A percentile compares a stretch with the other conserved stretches of the same genome.
phyloP scores from a whole-genome alignment of 2,888 invertebrate species.

The Phorcus lineatus region DNA sequence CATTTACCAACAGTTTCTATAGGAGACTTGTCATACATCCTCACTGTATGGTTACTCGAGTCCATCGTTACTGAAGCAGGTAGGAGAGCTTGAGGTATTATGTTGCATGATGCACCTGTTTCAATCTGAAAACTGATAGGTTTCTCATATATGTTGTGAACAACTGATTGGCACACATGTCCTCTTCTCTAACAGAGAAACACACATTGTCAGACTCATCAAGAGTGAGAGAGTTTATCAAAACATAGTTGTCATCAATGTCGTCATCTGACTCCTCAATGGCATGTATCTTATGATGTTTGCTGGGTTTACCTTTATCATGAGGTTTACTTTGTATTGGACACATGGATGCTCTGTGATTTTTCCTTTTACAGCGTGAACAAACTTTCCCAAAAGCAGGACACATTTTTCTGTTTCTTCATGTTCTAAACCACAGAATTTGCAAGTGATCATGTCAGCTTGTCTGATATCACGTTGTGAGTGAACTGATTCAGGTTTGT shows the following conservation, averaged over 20 bases:
- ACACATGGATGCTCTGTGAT: not conserved
- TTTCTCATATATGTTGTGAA: not conserved
- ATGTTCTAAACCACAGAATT: not conserved
- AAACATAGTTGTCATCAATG: not conserved
- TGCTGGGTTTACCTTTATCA: not conserved
- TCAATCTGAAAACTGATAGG: not conserved
- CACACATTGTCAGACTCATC: not conserved
- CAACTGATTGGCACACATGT: too few relatives aligned
- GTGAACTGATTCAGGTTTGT: too few relatives aligned
- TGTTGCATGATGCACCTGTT: not conserved
- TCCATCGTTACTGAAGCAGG: not conserved
- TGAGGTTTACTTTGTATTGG: not conserved
- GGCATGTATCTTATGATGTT: too few relatives aligned
- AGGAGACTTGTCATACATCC: not conserved
- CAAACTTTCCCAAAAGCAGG: not conserved
- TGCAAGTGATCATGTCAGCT: not conserved
- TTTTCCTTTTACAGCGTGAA: not conserved
- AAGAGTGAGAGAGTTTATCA: not conserved
- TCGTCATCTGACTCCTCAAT: too few relatives aligned
- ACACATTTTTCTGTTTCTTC: not conserved
- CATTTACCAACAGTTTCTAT: not conserved
- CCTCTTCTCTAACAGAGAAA: too few relatives aligned
- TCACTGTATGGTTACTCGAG: not conserved
- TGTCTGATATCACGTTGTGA: not conserved
- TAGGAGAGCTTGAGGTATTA: not conserved